Evolutionary conservation across 2,113 vertebrate species (phyloP).

Genomic region (Rhinoderma darwinii): DNA sequence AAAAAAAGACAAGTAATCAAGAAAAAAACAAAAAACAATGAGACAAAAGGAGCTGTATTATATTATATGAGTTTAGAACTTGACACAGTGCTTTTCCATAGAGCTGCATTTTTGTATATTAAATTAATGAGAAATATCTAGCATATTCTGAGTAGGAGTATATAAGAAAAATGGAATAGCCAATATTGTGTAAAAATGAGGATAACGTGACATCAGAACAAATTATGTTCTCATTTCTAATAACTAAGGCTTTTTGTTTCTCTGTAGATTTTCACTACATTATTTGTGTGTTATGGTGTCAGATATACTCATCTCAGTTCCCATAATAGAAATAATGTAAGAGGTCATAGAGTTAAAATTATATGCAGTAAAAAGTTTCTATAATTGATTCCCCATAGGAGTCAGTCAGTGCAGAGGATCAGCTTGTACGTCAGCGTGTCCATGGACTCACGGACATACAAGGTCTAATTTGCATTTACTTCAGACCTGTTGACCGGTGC

Average conservation of each 20-base stretch:
- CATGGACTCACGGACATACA: background rate
- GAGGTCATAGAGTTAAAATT: background rate
- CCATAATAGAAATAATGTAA: background rate
- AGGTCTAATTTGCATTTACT: slow-evolving; percentile 36
- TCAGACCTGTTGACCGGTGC: slow-evolving; percentile 38
- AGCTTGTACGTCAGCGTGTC: background rate
- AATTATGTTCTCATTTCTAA: background rate
- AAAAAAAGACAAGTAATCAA: too few species aligned
- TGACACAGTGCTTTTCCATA: too few species aligned
- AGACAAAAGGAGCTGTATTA: too few species aligned
- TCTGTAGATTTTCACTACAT: background rate
- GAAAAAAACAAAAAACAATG: too few species aligned
- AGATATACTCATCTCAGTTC: background rate
- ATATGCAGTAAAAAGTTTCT: background rate
- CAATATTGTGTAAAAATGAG: background rate
- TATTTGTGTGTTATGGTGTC: background rate
- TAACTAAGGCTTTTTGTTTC: background rate
- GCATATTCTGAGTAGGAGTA: background rate
- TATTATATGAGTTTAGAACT: too few species aligned
- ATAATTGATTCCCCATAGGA: background rate
- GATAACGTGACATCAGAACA: background rate
- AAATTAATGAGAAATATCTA: background rate
- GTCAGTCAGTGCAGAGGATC: background rate
- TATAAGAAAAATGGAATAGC: background rate
- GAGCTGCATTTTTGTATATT: background rate